Base-by-base conservation (phyloP, 2,113 vertebrate genomes). In the Gavialis gangeticus region DNA sequence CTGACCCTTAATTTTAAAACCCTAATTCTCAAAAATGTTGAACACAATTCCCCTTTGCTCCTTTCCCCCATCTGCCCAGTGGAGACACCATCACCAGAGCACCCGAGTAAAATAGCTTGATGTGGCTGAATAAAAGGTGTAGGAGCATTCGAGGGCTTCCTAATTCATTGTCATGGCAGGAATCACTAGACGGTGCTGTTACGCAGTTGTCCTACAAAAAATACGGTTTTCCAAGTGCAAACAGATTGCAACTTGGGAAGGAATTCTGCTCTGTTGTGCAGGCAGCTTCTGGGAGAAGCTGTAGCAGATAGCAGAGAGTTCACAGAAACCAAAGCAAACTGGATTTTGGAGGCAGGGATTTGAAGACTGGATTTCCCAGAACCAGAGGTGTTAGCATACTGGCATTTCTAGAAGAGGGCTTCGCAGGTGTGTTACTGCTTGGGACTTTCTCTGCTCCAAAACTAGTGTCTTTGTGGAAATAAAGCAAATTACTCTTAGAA, bases 111-210 rank as follows among this genome's bases (percentile, higher is more conserved):
- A 79, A 84, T 3, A 3, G 28, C 24, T 12, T 10, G 28, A 2
- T 30, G 28, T 69, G 63, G 34, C 3, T 24, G 19, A 34, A 66
- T 66, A 66, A 60, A 60, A 24, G 6, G 34, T 4, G 30, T 17
- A 22, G 21, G 67, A 12, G 37, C 30, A 21, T 21, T 60, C 24
- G 4, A 73, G 21, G 10, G 2, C 8, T 14, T 59, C n/a, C 27
- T 79, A 87, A 76, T 90, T 90, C 85, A 79, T n/a, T 58, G 67
- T 55, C 77, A 82, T 77, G 91, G 91, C 87, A 93, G 91, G 84
- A 92, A 78, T 83, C 91, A 96, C 95, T 94, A 92, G 87, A 18
- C 90, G 95, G 91, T 87, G 94, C 90, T 93, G 85, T 94, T 91
- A 92, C 75, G 88, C 91, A 16, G 56, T 46, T 46, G 69, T 85